Conservation (phyloP, 2,797 vertebrate genomes). For the Eulemur mongoz region DNA sequence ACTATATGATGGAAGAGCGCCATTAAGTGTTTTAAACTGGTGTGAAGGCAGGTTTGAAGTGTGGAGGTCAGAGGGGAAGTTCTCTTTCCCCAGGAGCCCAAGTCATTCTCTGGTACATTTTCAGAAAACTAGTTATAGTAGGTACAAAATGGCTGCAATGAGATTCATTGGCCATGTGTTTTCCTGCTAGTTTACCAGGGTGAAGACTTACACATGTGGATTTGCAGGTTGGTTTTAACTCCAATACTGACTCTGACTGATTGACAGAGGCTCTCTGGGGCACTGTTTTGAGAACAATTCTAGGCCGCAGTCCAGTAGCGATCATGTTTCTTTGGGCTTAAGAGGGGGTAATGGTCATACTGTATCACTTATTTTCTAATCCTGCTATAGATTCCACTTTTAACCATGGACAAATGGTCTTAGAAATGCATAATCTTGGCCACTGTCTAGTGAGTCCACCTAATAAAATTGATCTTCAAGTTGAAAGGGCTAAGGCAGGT, state of each 20-base stretch:
- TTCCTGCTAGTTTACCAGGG: not conserved
- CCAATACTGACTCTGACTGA: not conserved
- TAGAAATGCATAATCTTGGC: constrained; percentile 26
- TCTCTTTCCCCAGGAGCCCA: constrained; percentile 1
- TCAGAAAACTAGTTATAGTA: not conserved
- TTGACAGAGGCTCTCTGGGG: not conserved
- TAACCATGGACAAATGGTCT: not conserved
- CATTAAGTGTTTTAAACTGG: constrained; percentile 72
- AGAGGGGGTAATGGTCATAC: not conserved
- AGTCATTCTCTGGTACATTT: constrained; percentile 21
- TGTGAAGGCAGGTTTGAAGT: constrained; percentile 64
- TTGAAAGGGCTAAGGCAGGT: constrained; percentile 32
- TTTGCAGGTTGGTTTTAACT: not conserved
- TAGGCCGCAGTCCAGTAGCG: not conserved
- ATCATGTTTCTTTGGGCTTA: constrained; percentile 31
- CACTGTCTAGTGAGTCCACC: not conserved
- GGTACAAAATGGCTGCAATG: not conserved
- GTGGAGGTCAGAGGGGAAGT: constrained; percentile 46
- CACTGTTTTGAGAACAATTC: not conserved
- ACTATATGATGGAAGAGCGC: constrained; percentile 58
- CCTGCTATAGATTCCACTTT: constrained; percentile 3
- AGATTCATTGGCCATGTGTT: not conserved
- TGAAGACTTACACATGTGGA: not conserved
- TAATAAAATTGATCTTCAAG: constrained; percentile 40
- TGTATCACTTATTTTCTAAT: not conserved